Percentiles rank a stretch among this genome's conserved stretches.
Conservation (phyloP, 2,888 invertebrate species). For the Ashinkailepas kermadecensis region DNA sequence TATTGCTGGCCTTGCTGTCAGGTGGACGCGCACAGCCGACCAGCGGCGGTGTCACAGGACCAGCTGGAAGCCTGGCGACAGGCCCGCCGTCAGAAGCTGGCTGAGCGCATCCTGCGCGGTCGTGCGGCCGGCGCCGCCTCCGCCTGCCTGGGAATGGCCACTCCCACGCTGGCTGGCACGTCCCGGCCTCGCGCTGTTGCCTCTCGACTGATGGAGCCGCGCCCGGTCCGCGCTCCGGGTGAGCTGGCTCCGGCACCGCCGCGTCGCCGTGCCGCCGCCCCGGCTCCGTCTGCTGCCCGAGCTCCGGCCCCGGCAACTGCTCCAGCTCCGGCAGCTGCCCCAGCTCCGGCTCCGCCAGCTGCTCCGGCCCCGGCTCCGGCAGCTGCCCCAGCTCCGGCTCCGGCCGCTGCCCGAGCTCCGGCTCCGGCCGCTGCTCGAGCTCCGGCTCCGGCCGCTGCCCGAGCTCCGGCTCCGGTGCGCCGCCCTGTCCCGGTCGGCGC, state of each 20-base stretch:
- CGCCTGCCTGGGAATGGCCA: background rate
- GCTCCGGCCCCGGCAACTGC: background rate
- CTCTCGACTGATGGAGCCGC: background rate
- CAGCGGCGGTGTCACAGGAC: background rate
- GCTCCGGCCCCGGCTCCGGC: background rate
- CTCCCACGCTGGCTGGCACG: background rate
- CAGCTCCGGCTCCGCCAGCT: background rate
- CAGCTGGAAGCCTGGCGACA: background rate
- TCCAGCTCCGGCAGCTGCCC: background rate
- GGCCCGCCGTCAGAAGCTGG: constrained; percentile 1
- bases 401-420: no score
- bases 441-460: no score
- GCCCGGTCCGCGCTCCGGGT: background rate
- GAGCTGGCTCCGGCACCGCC: background rate
- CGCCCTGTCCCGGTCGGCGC: background rate
- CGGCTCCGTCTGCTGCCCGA: background rate
- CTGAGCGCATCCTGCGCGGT: background rate
- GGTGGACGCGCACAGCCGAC: background rate
- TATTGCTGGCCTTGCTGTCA: background rate
- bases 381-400: no score
- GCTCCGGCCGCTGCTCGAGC: no score
- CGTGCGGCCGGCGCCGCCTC: background rate
- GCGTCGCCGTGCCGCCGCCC: background rate
- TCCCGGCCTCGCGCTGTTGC: background rate
- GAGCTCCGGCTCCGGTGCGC: no score